phyloP scores from a whole-genome alignment of 1,140 invertebrate genomes.

The Anoplolepis gracilipes region DNA sequence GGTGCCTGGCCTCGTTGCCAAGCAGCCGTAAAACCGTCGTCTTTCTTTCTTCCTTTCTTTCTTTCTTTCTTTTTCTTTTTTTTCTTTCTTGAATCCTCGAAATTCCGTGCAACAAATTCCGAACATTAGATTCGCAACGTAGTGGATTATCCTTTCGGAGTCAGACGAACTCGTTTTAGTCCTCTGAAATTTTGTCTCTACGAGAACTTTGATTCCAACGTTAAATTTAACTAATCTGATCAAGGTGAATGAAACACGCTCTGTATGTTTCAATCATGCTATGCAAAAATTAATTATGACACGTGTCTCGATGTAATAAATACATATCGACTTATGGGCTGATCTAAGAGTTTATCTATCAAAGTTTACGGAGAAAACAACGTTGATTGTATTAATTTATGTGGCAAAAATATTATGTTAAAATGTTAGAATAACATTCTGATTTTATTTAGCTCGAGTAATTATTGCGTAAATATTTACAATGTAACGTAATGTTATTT shows the following conservation, averaged over 20 bases:
- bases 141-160: conserved; percentile 9
- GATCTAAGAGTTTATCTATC: neutral
- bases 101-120: conserved; percentile 48
- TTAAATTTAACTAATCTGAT: neutral
- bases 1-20: conserved; percentile 76
- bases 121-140: neutral
- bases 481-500: conserved; percentile 8
- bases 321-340: neutral
- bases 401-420: neutral
- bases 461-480: neutral
- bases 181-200: neutral
- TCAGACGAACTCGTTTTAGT: neutral
- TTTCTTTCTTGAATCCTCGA: conserved; percentile 41
- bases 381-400: neutral
- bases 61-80: conserved; percentile 28
- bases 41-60: conserved; percentile 12
- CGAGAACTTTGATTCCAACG: neutral
- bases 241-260: neutral
- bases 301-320: neutral
- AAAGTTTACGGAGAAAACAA: neutral
- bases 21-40: conserved; percentile 73
- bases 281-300: neutral
- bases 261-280: neutral
- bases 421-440: neutral
- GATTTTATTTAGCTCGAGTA: neutral